Evolutionary conservation across 2,888 invertebrate genomes (phyloP), one percentile per base, ranked within the genome.

Genomic region (Tigriopus californicus): DNA sequence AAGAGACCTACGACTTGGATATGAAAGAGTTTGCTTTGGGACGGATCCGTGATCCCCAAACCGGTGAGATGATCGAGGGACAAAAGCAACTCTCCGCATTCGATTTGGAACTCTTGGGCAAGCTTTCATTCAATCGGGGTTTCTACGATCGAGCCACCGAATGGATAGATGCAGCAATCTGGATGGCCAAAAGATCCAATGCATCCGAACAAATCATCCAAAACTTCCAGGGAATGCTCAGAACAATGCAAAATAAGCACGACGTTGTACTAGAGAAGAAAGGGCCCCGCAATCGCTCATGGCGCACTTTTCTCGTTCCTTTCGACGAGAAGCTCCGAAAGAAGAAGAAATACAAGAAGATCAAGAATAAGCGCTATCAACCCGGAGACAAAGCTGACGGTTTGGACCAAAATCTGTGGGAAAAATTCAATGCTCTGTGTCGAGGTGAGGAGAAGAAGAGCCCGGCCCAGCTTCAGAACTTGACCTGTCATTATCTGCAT

Each of bases 311-410:
- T 18, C 25, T 52, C 8, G 20, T 4, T 18, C 55, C 55, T 10
- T 55, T 55, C 10, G 55, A 49, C n/a, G 15, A 47, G 44, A 49
- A 58, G 15, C 40, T 49, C 10, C 40, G 33, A 1, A 48, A 33
- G 40, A 58, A 49, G 40, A 58, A 58, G 25, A 22, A 58, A n/a
- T 58, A 40, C 40, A 58, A 49, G 40, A 58, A 58, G 15, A n/a
- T 46, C 15, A 48, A 40, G 15, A 15, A 24, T n/a, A n/a, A 49
- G 4, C 40, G n/a, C n/a, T 53, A 15, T 33, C 13, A 15, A 12
- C 44, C 44, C n/a, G 5, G 5, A 6, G 40, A 53, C 6, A n/a
- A 1, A n/a, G 40, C 18, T 48, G 48, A 47, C 18, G 11, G 15
- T 15, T 20, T 25, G 6, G 40, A 47, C 5, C 40, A 41, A 12